phyloP scores from a whole-genome alignment of 2,888 invertebrate genomes.

The Noctua comes region DNA sequence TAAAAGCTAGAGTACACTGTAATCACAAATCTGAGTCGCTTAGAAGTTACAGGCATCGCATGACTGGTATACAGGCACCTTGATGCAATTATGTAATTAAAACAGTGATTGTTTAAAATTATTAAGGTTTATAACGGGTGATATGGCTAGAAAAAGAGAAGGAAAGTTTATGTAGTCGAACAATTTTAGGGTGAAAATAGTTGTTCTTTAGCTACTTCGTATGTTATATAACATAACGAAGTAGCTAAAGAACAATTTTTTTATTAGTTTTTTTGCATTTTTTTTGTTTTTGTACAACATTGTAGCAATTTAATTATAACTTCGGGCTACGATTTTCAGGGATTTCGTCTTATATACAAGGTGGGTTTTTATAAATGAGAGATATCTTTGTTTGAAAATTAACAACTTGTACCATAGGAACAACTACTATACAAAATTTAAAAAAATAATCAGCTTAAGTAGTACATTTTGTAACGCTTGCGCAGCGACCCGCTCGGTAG shows the following conservation, averaged over 20 bases:
- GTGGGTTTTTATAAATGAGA: no score
- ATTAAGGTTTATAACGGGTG: slow-evolving; percentile 6
- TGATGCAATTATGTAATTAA: slow-evolving; percentile 45
- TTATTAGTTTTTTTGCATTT: no score
- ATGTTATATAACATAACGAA: no score
- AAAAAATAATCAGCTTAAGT: no score
- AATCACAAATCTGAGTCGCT: slow-evolving; percentile 56
- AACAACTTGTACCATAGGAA: no score
- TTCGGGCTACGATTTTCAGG: neutral
- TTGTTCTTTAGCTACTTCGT: neutral
- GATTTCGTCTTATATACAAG: neutral
- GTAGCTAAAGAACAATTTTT: no score
- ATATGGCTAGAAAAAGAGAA: slow-evolving; percentile 8
- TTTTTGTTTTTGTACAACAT: no score
- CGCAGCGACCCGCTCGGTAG: no score
- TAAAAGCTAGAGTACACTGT: slow-evolving; percentile 39
- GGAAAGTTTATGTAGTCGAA: neutral
- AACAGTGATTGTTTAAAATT: slow-evolving; percentile 27
- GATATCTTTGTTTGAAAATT: no score
- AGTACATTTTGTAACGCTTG: no score
- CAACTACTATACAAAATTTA: no score
- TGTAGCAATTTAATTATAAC: neutral
- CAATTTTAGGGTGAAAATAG: neutral
- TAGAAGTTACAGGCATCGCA: slow-evolving; percentile 56
- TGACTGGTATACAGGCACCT: slow-evolving; percentile 39